Percentiles rank a stretch among this genome's conserved stretches.
These are phyloP conservation scores for Chionoecetes opilio DNA, from an alignment of 1,140 invertebrate genomes.

Conservation along the genomic window DNA sequence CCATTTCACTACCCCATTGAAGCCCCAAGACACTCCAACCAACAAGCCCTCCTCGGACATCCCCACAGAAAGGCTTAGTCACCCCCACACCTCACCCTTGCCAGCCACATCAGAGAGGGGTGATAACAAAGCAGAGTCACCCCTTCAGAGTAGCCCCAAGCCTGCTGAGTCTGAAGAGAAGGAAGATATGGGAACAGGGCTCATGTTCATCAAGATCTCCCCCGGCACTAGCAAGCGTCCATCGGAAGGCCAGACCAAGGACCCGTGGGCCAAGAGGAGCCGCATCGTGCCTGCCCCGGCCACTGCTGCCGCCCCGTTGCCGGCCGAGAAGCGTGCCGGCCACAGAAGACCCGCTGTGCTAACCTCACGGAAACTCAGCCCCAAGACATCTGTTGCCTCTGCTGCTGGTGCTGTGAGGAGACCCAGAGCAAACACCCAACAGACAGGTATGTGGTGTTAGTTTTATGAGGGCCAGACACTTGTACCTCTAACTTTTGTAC, in stretches of 20 bases:
- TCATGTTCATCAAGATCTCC: conserved; percentile 60
- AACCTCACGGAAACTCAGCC: background rate
- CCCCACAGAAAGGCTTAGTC: background rate
- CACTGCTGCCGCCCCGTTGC: background rate
- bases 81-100: background rate
- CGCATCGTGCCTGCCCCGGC: conserved; percentile 38
- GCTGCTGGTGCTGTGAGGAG: background rate
- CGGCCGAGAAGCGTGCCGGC: background rate
- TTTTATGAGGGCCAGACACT: no score
- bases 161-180: background rate
- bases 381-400: background rate
- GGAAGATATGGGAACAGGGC: background rate
- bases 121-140: background rate
- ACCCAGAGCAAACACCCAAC: background rate
- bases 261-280: conserved; percentile 44
- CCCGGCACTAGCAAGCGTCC: conserved; percentile 50
- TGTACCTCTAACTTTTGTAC: no score
- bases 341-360: background rate
- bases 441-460: background rate
- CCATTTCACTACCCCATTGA: no score
- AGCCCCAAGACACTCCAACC: no score
- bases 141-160: background rate
- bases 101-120: background rate
- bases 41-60: no score
- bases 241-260: conserved; percentile 61